Percentiles rank a stretch among this genome's conserved stretches.
Evolutionary conservation across 2,888 invertebrate genomes (phyloP).

Genomic region (Macaria liturata): DNA sequence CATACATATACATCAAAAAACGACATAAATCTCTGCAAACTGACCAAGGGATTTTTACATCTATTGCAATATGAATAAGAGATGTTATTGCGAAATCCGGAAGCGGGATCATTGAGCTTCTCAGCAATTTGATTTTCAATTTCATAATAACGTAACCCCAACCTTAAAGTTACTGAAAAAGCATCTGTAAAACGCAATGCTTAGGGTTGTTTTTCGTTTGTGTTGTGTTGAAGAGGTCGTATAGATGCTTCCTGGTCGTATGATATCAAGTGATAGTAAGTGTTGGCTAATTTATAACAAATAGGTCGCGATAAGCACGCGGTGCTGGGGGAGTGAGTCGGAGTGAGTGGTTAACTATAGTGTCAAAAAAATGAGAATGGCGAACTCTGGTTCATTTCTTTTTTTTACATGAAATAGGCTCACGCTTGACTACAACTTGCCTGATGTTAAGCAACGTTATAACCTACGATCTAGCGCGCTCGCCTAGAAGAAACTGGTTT

Average conservation of each 20-base stretch:
- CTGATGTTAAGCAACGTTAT: too few relatives aligned
- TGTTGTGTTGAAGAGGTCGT: slow-evolving; percentile 52
- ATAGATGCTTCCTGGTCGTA: slow-evolving; percentile 72
- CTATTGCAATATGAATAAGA: slow-evolving; percentile 41
- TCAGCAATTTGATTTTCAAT: slow-evolving; percentile 61
- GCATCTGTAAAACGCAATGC: too few relatives aligned
- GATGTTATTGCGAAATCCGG: slow-evolving; percentile 44
- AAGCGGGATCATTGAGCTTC: slow-evolving; percentile 79
- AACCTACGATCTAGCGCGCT: too few relatives aligned
- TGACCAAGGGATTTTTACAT: slow-evolving; percentile 42
- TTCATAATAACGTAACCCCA: slow-evolving; percentile 38
- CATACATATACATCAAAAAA: slow-evolving; percentile 40
- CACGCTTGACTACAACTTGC: too few relatives aligned
- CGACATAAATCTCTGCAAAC: slow-evolving; percentile 42
- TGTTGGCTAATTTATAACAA: slow-evolving; percentile 63
- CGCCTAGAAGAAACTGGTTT: too few relatives aligned
- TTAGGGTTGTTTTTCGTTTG: slow-evolving; percentile 31
- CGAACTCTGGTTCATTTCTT: too few relatives aligned
- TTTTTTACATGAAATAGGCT: too few relatives aligned
- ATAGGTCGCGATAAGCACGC: too few relatives aligned
- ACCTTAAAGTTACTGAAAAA: too few relatives aligned
- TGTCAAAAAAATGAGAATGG: too few relatives aligned
- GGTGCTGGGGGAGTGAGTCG: too few relatives aligned
- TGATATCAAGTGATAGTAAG: slow-evolving; percentile 74
- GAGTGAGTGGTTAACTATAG: too few relatives aligned